A percentile compares a stretch with the other conserved stretches of the same genome.
These are phyloP conservation scores for Aurelia sp. DNA, from an alignment of 30 jellyfish, hydroid and myxozoan species.

Conservation along the genomic window DNA sequence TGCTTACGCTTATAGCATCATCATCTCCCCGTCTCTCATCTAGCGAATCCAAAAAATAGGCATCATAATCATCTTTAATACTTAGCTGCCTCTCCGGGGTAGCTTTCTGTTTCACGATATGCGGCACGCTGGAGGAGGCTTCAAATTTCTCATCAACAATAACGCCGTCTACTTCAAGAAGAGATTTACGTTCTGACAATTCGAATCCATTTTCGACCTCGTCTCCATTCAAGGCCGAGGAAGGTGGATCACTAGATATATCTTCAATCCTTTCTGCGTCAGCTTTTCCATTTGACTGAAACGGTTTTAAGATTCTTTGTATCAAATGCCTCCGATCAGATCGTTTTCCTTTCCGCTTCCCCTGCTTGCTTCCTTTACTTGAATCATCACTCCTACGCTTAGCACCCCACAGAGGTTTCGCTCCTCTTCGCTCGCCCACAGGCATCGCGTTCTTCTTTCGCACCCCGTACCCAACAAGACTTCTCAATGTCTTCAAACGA, in stretches of 20 bases:
- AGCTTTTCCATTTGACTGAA: neutral
- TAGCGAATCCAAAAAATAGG: neutral
- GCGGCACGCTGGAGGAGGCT: constrained; percentile 23
- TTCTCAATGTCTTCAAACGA: constrained; percentile 48
- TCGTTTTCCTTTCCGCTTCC: constrained; percentile 3
- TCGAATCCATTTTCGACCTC: constrained; percentile 14
- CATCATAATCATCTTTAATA: neutral
- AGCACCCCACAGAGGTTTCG: constrained; percentile 17
- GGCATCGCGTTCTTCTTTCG: constrained; percentile 41
- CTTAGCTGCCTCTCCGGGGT: constrained; percentile 40
- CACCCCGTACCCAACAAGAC: constrained; percentile 50
- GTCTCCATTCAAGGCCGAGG: constrained; percentile 11
- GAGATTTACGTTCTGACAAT: constrained; percentile 28
- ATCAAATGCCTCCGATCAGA: constrained; percentile 4
- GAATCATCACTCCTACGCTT: constrained; percentile 37
- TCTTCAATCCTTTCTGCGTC: neutral
- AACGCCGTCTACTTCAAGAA: constrained; percentile 29
- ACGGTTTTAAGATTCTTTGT: constrained; percentile 45
- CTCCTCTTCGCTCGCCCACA: constrained; percentile 10
- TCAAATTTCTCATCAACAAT: constrained; percentile 1
- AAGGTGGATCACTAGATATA: neutral
- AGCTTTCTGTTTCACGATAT: constrained; percentile 52
- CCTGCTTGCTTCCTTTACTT: constrained; percentile 7
- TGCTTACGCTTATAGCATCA: constrained; percentile 34
- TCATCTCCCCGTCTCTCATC: neutral